Evolutionary conservation across 2,888 invertebrate genomes (phyloP).

Genomic region (Trissolcus japonicus): DNA sequence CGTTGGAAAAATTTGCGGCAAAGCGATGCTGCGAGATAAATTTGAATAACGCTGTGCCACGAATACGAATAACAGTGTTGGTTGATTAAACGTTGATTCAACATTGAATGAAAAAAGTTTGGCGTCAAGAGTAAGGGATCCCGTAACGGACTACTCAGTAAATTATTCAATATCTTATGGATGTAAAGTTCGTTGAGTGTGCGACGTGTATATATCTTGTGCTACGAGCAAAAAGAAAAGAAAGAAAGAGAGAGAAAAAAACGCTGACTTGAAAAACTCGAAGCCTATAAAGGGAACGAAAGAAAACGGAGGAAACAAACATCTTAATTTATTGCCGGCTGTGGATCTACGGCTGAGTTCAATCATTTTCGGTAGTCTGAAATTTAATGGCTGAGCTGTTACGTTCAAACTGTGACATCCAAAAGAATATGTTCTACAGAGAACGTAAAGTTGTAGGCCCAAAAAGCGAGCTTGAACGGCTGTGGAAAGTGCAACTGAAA

Average conservation of each 20-base stretch:
- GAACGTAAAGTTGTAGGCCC: too few species aligned
- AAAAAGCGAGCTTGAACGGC: too few species aligned
- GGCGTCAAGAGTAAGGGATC: conserved; percentile 2
- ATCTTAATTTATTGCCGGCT: conserved; percentile 7
- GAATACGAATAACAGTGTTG: conserved; percentile 27
- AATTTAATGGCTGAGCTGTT: too few species aligned
- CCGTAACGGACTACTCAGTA: conserved; percentile 13
- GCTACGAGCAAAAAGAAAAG: conserved; percentile 1
- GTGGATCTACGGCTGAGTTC: neutral
- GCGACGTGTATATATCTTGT: conserved; percentile 11
- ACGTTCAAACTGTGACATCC: too few species aligned
- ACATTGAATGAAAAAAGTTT: conserved; percentile 39
- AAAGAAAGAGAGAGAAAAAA: conserved; percentile 4
- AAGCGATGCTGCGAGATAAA: conserved; percentile 61
- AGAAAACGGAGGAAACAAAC: neutral
- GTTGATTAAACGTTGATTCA: conserved; percentile 54
- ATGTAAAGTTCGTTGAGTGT: conserved; percentile 21
- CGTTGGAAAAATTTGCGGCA: conserved; percentile 59
- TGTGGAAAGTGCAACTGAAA: too few species aligned
- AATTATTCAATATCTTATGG: conserved; percentile 35
- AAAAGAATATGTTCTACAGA: too few species aligned
- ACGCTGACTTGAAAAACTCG: neutral
- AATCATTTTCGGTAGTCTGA: neutral
- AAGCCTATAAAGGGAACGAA: neutral
- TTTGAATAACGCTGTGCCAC: conserved; percentile 60